Percentiles rank a stretch among this genome's conserved stretches.
These are phyloP conservation scores for Mixornis gularis DNA, from an alignment of 2,113 vertebrate species.

Conservation along the genomic window DNA sequence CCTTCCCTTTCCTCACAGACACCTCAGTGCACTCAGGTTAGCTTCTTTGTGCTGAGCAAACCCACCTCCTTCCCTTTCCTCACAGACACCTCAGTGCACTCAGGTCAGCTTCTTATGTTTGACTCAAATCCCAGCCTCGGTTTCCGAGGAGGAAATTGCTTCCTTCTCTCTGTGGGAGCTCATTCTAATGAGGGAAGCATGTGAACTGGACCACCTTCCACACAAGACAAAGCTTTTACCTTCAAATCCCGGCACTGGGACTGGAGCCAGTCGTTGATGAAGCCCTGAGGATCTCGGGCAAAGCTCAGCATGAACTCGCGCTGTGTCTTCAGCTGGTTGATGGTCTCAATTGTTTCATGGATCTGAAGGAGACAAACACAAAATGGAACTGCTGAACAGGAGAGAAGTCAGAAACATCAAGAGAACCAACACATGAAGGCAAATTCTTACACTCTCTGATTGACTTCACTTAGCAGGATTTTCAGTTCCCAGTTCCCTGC, in stretches of 20 bases:
- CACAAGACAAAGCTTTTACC: conserved; percentile 68
- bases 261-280: conserved; percentile 99
- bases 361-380: conserved; percentile 74
- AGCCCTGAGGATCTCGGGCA: conserved; percentile 96
- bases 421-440: neutral
- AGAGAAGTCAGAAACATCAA: neutral
- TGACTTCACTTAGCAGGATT: neutral
- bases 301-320: conserved; percentile 99
- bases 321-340: conserved; percentile 99
- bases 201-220: neutral
- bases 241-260: conserved; percentile 98
- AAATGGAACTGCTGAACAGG: neutral
- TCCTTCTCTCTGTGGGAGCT: neutral
- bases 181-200: neutral
- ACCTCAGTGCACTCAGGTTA: too few relatives aligned
- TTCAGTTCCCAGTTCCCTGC: neutral
- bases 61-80: neutral
- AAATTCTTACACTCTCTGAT: neutral
- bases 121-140: neutral
- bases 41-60: neutral
- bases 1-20: neutral
- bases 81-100: neutral
- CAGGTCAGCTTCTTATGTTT: neutral
- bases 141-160: neutral
- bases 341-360: conserved; percentile 98